Evolutionary conservation across 2,888 invertebrate species (phyloP).

Genomic region (Lepidonotus clava): DNA sequence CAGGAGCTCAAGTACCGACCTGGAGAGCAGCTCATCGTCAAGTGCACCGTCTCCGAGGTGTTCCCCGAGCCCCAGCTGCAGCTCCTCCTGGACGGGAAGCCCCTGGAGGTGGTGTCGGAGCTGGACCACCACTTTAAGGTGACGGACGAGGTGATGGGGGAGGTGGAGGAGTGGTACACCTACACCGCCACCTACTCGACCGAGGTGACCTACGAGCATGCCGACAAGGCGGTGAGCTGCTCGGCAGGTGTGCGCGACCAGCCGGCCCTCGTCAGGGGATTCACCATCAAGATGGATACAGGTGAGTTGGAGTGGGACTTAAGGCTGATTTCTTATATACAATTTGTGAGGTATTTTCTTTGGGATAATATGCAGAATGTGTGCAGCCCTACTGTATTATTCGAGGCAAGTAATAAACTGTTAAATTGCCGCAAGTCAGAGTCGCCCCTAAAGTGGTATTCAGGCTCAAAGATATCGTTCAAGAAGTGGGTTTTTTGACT

Average conservation of each 20-base stretch:
- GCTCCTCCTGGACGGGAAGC: background rate
- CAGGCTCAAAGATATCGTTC: too few relatives aligned
- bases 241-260: background rate
- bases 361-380: background rate
- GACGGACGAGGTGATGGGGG: background rate
- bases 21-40: background rate
- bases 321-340: too few relatives aligned
- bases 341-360: background rate
- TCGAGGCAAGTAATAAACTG: too few relatives aligned
- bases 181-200: background rate
- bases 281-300: background rate
- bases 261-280: background rate
- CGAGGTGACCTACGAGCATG: background rate
- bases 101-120: background rate
- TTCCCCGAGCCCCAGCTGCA: background rate
- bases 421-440: too few relatives aligned
- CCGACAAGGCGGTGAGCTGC: background rate
- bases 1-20: background rate
- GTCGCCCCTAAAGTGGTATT: too few relatives aligned
- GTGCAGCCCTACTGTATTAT: too few relatives aligned
- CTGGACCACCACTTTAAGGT: background rate
- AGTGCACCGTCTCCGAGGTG: background rate
- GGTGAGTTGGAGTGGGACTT: background rate
- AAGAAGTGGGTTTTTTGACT: too few relatives aligned
- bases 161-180: constrained; percentile 17